Percentiles rank a stretch among this genome's conserved stretches.
phyloP scores from a whole-genome alignment of 2,113 vertebrate genomes.

The Urocynchramus pylzowi region DNA sequence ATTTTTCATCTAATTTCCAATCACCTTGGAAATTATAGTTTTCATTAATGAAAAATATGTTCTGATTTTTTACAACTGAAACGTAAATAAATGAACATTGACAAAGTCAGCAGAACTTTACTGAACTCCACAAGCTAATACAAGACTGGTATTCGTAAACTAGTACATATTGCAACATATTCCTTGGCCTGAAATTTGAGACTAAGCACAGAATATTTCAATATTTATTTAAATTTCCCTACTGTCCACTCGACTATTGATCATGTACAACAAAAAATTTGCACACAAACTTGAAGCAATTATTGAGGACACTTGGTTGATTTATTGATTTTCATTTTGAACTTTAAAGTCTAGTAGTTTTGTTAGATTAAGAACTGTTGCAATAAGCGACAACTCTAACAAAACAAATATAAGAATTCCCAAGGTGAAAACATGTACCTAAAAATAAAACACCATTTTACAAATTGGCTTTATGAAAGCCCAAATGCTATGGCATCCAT shows the following conservation, averaged over 20 bases:
- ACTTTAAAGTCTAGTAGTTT: background rate
- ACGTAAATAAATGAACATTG: background rate
- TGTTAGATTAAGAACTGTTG: background rate
- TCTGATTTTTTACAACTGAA: background rate
- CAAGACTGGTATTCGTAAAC: background rate
- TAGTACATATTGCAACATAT: background rate
- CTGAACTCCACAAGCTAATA: background rate
- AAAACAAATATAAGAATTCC: background rate
- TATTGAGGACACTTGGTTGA: background rate
- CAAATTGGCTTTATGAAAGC: background rate
- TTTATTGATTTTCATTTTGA: background rate
- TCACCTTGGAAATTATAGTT: background rate
- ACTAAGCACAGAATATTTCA: background rate
- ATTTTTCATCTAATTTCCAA: background rate
- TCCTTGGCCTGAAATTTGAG: background rate
- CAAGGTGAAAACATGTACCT: background rate
- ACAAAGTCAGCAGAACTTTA: background rate
- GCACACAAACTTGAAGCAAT: background rate
- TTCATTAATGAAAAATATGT: background rate
- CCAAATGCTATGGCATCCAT: background rate
- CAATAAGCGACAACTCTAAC: background rate
- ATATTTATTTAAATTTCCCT: background rate
- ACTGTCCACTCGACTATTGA: rapidly evolving
- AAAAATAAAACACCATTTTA: background rate
- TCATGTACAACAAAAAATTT: background rate